Percentiles rank a stretch among this genome's conserved stretches.
These are phyloP conservation scores for Paracanthobrama guichenoti DNA, from an alignment of 2,113 vertebrate species.

Conservation along the genomic window DNA sequence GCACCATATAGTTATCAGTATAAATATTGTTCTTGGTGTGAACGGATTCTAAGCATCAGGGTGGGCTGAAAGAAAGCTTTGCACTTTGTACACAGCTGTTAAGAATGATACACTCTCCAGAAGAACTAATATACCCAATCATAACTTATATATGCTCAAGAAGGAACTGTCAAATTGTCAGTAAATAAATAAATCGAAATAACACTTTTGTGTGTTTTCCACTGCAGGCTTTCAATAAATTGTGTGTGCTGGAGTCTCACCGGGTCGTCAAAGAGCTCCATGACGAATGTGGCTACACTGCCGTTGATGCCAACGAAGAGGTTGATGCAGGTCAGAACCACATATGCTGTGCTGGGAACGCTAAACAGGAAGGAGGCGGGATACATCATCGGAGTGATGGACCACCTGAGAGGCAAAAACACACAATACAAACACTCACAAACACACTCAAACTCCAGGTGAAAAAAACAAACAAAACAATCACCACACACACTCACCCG, in stretches of 20 bases:
- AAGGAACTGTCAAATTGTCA: neutral
- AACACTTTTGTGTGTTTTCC: neutral
- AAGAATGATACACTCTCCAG: too few relatives aligned
- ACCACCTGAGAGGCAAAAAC: constrained; percentile 79
- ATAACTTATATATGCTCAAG: neutral
- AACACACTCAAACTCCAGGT: neutral
- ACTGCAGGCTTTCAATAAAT: neutral
- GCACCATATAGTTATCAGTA: neutral
- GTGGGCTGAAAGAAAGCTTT: neutral
- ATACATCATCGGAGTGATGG: constrained; percentile 97
- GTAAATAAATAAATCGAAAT: neutral
- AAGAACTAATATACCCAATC: too few relatives aligned
- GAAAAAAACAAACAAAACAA: too few relatives aligned
- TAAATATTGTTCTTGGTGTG: neutral
- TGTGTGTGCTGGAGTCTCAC: constrained; percentile 70
- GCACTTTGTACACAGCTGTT: too few relatives aligned
- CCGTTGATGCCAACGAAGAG: constrained; percentile 98
- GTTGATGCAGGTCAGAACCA: constrained; percentile 94
- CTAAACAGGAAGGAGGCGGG: constrained; percentile 95
- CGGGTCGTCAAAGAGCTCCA: constrained; percentile 90
- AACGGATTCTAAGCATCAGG: neutral
- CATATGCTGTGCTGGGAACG: constrained; percentile 95
- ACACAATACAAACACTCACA: constrained; percentile 20
- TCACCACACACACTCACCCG: constrained; percentile 79
- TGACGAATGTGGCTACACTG: constrained; percentile 92